Percentiles rank a stretch among this genome's conserved stretches.
phyloP scores from a whole-genome alignment of 2,888 invertebrate species.

The Pinctada fucata region DNA sequence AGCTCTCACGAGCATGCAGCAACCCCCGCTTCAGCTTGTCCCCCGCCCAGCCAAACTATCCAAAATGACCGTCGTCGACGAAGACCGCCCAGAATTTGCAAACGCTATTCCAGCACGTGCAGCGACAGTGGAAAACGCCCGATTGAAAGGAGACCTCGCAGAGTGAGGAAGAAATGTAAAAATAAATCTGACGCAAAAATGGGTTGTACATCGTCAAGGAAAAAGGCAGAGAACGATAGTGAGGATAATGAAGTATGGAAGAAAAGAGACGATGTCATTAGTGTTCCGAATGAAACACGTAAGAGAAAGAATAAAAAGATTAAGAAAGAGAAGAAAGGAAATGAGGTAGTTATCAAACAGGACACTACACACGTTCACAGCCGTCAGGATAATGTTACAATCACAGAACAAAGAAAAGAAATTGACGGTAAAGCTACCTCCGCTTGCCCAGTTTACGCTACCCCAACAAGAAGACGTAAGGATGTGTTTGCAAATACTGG shows the following conservation, averaged over 20 bases:
- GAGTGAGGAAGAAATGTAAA: background rate
- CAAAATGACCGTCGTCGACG: background rate
- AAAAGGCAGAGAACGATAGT: background rate
- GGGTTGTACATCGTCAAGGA: background rate
- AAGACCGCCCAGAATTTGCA: background rate
- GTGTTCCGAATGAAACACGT: background rate
- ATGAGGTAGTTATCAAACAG: background rate
- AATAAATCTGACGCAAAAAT: background rate
- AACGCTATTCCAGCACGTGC: background rate
- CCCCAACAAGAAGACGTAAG: background rate
- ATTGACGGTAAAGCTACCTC: background rate
- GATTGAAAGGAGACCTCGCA: background rate
- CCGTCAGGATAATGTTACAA: too few relatives aligned
- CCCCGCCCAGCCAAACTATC: background rate
- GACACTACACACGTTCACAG: conserved; percentile 2
- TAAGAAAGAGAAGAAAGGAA: background rate
- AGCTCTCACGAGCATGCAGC: background rate
- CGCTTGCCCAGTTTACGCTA: background rate
- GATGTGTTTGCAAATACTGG: conserved; percentile 1
- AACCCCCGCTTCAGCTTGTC: background rate
- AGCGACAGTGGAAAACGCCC: background rate
- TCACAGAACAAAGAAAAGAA: too few relatives aligned
- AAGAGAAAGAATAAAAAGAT: conserved; percentile 9
- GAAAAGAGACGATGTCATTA: background rate
- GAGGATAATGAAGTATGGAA: background rate